These are phyloP conservation scores for Leptinotarsa lineolata DNA, from an alignment of 1,140 invertebrate genomes.

Conservation along the genomic window DNA sequence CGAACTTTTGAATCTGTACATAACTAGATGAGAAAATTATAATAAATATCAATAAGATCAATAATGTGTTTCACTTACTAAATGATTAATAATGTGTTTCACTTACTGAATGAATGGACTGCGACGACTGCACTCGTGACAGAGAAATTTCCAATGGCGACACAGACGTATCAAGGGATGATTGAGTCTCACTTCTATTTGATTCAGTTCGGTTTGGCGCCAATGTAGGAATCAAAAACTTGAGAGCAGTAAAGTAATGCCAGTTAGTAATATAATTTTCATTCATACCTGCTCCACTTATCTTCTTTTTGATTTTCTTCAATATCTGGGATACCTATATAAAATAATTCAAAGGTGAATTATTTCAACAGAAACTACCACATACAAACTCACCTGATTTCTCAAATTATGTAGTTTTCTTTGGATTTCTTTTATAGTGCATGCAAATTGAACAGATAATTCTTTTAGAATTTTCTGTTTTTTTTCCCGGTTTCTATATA, in stretches of 20 bases:
- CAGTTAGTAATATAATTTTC: not conserved
- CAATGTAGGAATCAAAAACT: not conserved
- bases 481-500: no score
- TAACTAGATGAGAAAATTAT: conserved; percentile 1
- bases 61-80: not conserved
- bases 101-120: no score
- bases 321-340: not conserved
- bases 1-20: not conserved
- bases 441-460: no score
- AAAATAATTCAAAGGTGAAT: not conserved
- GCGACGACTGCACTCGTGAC: no score
- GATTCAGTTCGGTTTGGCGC: not conserved
- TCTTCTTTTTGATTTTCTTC: not conserved
- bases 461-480: no score
- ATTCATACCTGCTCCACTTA: not conserved
- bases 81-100: no score
- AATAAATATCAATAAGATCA: not conserved
- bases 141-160: no score
- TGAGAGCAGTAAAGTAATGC: not conserved
- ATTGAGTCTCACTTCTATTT: not conserved
- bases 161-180: not conserved
- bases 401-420: not conserved
- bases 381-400: conserved; percentile 5
- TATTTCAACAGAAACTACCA: not conserved
- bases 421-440: no score